Percentiles rank a stretch among this genome's conserved stretches.
phyloP scores from a whole-genome alignment of 2,797 vertebrate species.

The Bradypodion ventrale region DNA sequence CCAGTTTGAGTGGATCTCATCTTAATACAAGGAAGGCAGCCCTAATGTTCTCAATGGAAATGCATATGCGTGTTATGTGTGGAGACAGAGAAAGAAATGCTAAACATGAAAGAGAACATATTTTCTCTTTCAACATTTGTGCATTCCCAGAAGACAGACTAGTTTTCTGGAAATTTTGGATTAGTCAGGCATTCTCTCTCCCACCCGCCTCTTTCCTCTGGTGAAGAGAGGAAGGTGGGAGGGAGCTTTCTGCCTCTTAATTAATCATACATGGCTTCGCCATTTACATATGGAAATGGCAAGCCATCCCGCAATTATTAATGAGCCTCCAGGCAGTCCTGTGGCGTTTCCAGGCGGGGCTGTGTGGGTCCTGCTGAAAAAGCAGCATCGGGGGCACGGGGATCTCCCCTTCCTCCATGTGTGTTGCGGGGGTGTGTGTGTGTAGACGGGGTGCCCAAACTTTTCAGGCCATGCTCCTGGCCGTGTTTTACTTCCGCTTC shows the following conservation, averaged over 20 bases:
- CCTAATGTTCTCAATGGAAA: not conserved
- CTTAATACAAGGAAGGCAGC: not conserved
- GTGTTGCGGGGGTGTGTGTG: no score
- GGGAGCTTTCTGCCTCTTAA: conserved; percentile 43
- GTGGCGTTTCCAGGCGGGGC: conserved; percentile 41
- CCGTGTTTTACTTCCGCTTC: no score
- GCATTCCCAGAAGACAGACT: conserved; percentile 33
- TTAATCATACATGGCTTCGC: conserved; percentile 59
- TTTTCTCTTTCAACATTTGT: not conserved
- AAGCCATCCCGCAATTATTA: conserved; percentile 64
- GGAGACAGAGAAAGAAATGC: not conserved
- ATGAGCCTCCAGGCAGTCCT: conserved; percentile 64
- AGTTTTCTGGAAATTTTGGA: not conserved
- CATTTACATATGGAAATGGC: conserved; percentile 65
- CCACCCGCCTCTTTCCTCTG: not conserved
- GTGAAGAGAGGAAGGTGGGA: not conserved
- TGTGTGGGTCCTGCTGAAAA: conserved; percentile 37
- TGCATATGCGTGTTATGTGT: not conserved
- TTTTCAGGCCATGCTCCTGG: no score
- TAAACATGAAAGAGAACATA: not conserved
- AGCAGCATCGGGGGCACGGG: not conserved
- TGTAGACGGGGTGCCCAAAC: no score
- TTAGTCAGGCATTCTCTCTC: not conserved
- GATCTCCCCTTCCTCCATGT: not conserved
- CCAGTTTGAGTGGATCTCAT: not conserved